Percentiles rank a stretch among this genome's conserved stretches.
Conservation (phyloP, 2,888 invertebrate species). For the Agriotes lineatus region DNA sequence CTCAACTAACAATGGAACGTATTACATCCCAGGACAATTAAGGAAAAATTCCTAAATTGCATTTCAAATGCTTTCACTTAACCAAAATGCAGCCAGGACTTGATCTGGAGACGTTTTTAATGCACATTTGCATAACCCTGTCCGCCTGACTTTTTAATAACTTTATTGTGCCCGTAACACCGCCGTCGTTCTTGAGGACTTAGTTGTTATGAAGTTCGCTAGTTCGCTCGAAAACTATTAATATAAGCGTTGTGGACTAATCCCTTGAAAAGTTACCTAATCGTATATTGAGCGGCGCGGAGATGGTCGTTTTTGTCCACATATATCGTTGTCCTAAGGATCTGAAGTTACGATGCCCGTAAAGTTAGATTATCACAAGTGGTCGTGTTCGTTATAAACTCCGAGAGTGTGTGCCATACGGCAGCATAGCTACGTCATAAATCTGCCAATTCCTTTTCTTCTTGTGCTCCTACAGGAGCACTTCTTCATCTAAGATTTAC, state of each 20-base stretch:
- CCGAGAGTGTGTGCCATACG: slow-evolving; percentile 40
- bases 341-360: slow-evolving; percentile 35
- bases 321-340: slow-evolving; percentile 27
- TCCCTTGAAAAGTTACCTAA: slow-evolving; percentile 14
- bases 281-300: slow-evolving; percentile 19
- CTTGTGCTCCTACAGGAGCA: slow-evolving; percentile 35
- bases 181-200: not conserved
- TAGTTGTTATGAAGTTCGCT: not conserved
- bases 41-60: too few relatives aligned
- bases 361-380: slow-evolving; percentile 43
- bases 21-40: too few relatives aligned
- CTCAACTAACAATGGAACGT: too few relatives aligned
- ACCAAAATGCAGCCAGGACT: not conserved
- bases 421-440: slow-evolving; percentile 35
- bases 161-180: not conserved
- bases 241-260: slow-evolving; percentile 1
- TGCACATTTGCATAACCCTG: not conserved
- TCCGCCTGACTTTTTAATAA: slow-evolving; percentile 9
- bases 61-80: not conserved
- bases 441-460: slow-evolving; percentile 42
- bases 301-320: slow-evolving; percentile 27
- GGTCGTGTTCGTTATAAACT: slow-evolving; percentile 44
- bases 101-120: not conserved
- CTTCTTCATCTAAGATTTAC: slow-evolving; percentile 40
- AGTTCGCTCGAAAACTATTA: slow-evolving; percentile 11